Percentiles rank a stretch among this genome's conserved stretches.
These are phyloP conservation scores for Catostomus latipinnis DNA, from an alignment of 2,797 vertebrate genomes.

Conservation along the genomic window DNA sequence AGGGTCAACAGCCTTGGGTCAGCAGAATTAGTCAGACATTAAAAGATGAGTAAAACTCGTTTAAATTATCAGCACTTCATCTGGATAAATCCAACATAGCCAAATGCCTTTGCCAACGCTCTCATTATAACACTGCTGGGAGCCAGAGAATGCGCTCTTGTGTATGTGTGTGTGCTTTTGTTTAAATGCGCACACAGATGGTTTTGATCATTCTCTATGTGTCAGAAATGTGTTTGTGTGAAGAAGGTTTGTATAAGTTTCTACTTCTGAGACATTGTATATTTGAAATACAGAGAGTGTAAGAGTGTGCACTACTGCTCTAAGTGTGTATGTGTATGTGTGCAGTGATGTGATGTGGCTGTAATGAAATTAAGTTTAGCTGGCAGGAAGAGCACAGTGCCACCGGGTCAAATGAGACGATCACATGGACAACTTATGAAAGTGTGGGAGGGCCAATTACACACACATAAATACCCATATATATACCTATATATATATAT, in stretches of 20 bases:
- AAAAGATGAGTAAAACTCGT: conserved; percentile 55
- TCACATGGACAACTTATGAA: conserved; percentile 45
- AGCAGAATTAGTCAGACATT: conserved; percentile 55
- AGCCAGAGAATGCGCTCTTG: conserved; percentile 36
- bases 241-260: conserved; percentile 7
- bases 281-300: conserved; percentile 5
- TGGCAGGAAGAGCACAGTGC: conserved; percentile 51
- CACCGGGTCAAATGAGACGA: conserved; percentile 47
- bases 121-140: conserved; percentile 65
- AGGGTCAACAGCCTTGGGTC: conserved; percentile 37
- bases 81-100: conserved; percentile 51
- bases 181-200: neutral
- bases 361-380: conserved; percentile 61
- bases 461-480: conserved; percentile 25
- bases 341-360: conserved; percentile 47
- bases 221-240: conserved; percentile 17
- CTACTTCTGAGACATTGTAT: conserved; percentile 8
- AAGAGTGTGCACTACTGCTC: neutral
- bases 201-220: conserved; percentile 18
- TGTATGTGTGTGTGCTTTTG: conserved; percentile 6
- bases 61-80: conserved; percentile 59
- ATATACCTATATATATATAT: neutral
- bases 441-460: conserved; percentile 53
- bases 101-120: conserved; percentile 46
- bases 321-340: conserved; percentile 1